These are phyloP conservation scores for Neodiprion virginianus DNA, from an alignment of 1,140 invertebrate genomes.

Conservation along the genomic window DNA sequence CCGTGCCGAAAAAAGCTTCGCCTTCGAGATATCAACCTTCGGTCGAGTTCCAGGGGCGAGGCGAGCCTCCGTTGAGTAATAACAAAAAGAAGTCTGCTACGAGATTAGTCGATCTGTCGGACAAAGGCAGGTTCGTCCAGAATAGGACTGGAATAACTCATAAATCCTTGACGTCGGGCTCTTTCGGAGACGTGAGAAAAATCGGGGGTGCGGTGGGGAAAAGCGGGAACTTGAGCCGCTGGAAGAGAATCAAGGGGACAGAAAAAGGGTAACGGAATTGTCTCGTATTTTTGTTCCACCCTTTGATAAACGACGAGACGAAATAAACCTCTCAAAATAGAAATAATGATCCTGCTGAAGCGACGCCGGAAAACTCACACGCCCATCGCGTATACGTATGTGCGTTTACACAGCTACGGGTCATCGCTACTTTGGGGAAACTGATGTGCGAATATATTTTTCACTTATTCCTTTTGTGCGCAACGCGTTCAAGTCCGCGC, in stretches of 20 bases:
- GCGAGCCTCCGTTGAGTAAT: background rate
- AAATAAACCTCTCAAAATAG: background rate
- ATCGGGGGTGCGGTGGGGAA: background rate
- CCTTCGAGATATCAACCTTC: background rate
- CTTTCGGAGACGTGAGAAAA: constrained; percentile 1
- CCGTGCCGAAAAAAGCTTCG: background rate
- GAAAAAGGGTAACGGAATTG: background rate
- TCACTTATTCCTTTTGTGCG: too few relatives aligned
- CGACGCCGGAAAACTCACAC: too few relatives aligned
- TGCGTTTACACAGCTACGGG: too few relatives aligned
- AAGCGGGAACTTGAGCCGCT: background rate
- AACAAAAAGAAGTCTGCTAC: background rate
- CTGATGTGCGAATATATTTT: too few relatives aligned
- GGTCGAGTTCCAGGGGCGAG: background rate
- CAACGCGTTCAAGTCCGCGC: too few relatives aligned
- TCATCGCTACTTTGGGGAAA: too few relatives aligned
- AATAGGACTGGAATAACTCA: constrained; percentile 5
- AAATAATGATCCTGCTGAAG: background rate
- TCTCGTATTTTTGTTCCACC: background rate
- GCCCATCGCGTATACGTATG: too few relatives aligned
- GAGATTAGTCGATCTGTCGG: constrained; percentile 6
- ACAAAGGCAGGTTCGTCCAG: background rate
- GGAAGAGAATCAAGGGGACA: background rate
- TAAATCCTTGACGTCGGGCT: background rate
- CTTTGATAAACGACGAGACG: background rate